Evolutionary conservation across 2,113 vertebrate species (phyloP).

Genomic region (Tricholaema leucomelas): DNA sequence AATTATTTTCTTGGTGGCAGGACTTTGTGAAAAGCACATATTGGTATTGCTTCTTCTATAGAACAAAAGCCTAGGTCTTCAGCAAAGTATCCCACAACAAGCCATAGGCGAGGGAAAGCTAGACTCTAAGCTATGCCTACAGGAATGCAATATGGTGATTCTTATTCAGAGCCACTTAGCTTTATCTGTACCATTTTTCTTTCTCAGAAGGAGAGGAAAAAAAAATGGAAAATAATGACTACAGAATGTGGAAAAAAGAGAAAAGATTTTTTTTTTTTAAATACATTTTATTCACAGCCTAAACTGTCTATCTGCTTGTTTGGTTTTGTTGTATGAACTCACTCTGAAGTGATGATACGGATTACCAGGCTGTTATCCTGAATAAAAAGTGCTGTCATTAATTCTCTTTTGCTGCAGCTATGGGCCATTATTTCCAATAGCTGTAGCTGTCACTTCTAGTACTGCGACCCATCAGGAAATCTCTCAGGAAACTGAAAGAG

Average conservation of each 20-base stretch:
- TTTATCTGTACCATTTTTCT: neutral
- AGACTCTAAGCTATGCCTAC: neutral
- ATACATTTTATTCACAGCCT: conserved; percentile 56
- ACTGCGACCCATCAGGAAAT: conserved; percentile 74
- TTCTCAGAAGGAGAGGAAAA: conserved; percentile 8
- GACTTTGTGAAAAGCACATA: neutral
- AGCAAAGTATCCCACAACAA: neutral
- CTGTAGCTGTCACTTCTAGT: conserved; percentile 70
- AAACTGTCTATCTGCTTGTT: conserved; percentile 49
- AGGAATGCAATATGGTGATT: neutral
- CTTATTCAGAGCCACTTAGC: neutral
- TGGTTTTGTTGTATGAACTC: conserved; percentile 60
- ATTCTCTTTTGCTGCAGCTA: conserved; percentile 75
- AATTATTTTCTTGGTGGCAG: conserved; percentile 5
- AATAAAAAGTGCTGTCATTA: conserved; percentile 72
- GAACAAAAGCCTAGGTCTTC: neutral
- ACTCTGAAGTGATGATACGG: conserved; percentile 65
- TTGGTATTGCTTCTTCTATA: neutral
- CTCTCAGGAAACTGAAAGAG: conserved; percentile 70
- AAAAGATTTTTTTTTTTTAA: neutral
- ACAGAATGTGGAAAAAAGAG: neutral
- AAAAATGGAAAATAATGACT: neutral
- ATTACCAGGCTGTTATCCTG: conserved; percentile 62
- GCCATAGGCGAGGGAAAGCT: neutral
- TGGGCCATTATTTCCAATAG: conserved; percentile 76